phyloP scores from a whole-genome alignment of 2,797 vertebrate species.

The Thripadectes ignobilis region DNA sequence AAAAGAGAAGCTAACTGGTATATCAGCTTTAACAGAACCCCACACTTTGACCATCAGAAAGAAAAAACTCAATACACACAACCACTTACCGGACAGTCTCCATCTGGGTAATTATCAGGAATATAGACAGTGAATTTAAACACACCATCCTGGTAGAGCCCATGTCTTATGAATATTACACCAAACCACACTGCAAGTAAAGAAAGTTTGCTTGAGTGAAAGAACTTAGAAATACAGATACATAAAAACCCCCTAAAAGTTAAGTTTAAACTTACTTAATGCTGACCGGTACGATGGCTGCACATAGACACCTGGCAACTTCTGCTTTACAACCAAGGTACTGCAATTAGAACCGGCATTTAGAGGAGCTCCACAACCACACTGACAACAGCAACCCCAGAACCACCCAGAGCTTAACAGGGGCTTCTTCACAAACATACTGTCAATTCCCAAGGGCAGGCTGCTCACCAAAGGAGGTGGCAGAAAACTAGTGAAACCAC shows the following conservation, averaged over 20 bases:
- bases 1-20: not conserved
- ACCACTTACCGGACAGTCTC: constrained; percentile 92
- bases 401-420: not conserved
- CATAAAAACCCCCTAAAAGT: not conserved
- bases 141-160: constrained; percentile 97
- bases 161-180: constrained; percentile 97
- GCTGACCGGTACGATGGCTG: constrained; percentile 97
- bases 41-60: not conserved
- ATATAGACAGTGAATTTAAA: constrained; percentile 99
- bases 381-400: not conserved
- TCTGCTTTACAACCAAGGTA: constrained; percentile 96
- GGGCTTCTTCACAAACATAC: not conserved
- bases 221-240: not conserved
- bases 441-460: not conserved
- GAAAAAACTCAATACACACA: not conserved
- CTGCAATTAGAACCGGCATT: constrained; percentile 74
- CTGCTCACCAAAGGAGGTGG: not conserved
- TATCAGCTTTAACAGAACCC: not conserved
- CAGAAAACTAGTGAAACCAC: not conserved
- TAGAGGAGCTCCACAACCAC: not conserved
- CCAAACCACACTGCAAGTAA: constrained; percentile 94
- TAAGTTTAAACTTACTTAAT: constrained; percentile 85
- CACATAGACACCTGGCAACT: constrained; percentile 95
- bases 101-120: constrained; percentile 98
- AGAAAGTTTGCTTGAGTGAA: constrained; percentile 1